These are phyloP conservation scores for Palythoa grandiflora DNA, from an alignment of 92 coral and sea anemone species.

Conservation along the genomic window DNA sequence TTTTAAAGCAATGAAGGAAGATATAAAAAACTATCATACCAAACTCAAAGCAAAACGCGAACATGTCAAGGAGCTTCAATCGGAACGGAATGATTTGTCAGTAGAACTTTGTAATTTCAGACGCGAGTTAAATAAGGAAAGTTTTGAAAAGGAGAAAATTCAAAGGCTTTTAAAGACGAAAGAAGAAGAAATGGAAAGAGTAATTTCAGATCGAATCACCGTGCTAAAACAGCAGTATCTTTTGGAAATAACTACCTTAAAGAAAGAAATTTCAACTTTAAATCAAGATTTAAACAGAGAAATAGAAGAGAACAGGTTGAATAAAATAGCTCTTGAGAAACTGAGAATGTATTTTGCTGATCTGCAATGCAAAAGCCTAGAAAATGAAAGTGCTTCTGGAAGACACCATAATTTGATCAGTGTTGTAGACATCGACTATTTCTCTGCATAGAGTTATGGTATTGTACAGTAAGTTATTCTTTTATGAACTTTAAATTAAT, in stretches of 20 bases:
- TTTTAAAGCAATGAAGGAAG: conserved; percentile 92
- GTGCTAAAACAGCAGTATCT: conserved; percentile 71
- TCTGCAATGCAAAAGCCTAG: conserved; percentile 44
- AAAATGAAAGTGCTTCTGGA: conserved; percentile 10
- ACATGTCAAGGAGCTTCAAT: conserved; percentile 59
- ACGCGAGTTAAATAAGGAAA: conserved; percentile 67
- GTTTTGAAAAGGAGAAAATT: conserved; percentile 61
- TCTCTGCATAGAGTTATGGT: neutral
- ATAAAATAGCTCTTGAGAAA: conserved; percentile 86
- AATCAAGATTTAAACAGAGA: conserved; percentile 67
- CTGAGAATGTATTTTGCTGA: conserved; percentile 87
- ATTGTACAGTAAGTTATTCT: too few species aligned
- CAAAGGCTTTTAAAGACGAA: conserved; percentile 51
- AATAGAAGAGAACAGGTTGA: conserved; percentile 75
- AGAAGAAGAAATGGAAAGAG: conserved; percentile 64
- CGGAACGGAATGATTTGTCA: conserved; percentile 51
- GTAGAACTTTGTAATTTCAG: conserved; percentile 53
- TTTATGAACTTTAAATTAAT: too few species aligned
- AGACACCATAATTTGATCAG: conserved; percentile 49
- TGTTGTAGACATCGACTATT: conserved; percentile 78
- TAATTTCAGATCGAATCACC: conserved; percentile 52
- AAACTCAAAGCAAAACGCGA: conserved; percentile 65
- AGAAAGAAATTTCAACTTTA: conserved; percentile 60
- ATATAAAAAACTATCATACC: conserved; percentile 69
- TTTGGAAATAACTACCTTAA: conserved; percentile 62